These are phyloP conservation scores for Clinocottus analis DNA, from an alignment of 2,113 vertebrate species.

Conservation along the genomic window DNA sequence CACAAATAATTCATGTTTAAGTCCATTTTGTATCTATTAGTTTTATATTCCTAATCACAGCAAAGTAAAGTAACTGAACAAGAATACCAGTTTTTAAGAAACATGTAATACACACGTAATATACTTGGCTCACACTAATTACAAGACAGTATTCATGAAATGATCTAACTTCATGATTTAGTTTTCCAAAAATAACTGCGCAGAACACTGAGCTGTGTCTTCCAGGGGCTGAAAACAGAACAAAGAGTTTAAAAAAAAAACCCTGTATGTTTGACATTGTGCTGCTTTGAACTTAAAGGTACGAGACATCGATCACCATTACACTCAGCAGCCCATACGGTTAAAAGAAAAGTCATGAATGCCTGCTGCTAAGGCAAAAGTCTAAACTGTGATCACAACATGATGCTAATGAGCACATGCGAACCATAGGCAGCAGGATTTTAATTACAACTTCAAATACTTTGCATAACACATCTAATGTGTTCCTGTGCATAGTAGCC, in stretches of 20 bases:
- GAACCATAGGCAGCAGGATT: slow-evolving; percentile 32
- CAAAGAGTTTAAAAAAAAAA: background rate
- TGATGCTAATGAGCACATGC: slow-evolving; percentile 51
- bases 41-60: background rate
- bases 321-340: background rate
- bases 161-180: slow-evolving; percentile 21
- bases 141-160: background rate
- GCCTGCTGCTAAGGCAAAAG: background rate
- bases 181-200: background rate
- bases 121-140: background rate
- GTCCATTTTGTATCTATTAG: background rate
- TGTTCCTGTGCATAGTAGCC: slow-evolving; percentile 23
- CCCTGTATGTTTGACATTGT: background rate
- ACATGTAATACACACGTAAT: background rate
- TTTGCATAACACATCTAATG: slow-evolving; percentile 50
- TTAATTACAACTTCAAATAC: slow-evolving; percentile 62
- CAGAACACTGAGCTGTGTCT: slow-evolving; percentile 12
- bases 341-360: slow-evolving; percentile 22
- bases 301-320: background rate
- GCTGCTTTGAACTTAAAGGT: slow-evolving; percentile 24
- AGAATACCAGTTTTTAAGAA: background rate
- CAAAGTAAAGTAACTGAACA: background rate
- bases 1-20: background rate
- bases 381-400: slow-evolving; percentile 36
- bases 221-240: background rate